Base-by-base conservation (phyloP, 2,113 vertebrate genomes). In the Leptocoma aspasia region DNA sequence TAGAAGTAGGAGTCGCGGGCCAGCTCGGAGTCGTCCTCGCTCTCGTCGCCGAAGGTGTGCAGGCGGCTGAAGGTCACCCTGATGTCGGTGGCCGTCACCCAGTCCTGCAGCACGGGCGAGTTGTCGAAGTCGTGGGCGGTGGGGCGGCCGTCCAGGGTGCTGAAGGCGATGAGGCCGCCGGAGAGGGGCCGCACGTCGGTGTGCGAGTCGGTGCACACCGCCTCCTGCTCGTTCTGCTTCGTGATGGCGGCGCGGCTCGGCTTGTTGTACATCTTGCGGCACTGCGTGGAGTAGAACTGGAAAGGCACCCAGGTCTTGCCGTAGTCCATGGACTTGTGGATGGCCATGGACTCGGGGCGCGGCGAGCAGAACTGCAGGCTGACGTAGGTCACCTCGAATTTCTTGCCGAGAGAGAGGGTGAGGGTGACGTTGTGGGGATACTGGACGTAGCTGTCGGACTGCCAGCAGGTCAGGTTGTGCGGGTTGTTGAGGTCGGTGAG, bases 51-150 rank as follows among this genome's bases (percentile, higher is more conserved):
- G 94, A 99, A 99, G 20, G 99, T 99, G 97, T 99, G 99, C 95
- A 99, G 94, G 85, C 99, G 98, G 92, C 98, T 99, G 97, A 99
- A 99, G 82, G 98, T 98, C 94, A 99, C 99, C 57, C 98, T 98
- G 95, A 99, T 99, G 96, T 99, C 99, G 12, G 99, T 99, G 98
- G 99, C 99, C 15, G 99, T 99, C 68, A 99, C 99, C 99, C 99
- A 99, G 98, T 99, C 99, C 98, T 99, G 99, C 85, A 99, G 98
- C 91, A 99, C 99, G 7, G 99, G 99, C 35, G 99, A 99, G 98
- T 99, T 99, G 98, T 99, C 99, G 97, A 99, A 99, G 98, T 99
- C 99, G 98, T 99, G 99, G 56, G 99, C 99, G 22, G 99, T 99
- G 86, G 99, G 99, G 79, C 99, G 97, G 23, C 99, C 99, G 97